Evolutionary conservation across 2,113 vertebrate genomes (phyloP), one percentile per base, ranked within the genome.

Genomic region (Gallinago paraguaiae): DNA sequence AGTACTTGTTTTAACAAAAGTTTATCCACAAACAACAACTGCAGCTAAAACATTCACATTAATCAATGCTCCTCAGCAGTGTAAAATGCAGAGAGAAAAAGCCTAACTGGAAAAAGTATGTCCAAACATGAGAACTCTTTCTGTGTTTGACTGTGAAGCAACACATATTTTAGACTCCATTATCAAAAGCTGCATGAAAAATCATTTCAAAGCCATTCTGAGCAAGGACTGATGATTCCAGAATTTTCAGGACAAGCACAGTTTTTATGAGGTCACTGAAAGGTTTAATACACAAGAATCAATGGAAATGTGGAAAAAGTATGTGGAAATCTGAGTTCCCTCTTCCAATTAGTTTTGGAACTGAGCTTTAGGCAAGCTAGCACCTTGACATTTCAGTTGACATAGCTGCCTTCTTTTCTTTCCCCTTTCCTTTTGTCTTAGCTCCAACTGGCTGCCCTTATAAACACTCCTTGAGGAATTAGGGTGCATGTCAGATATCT

Each of bases 11-110:
- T 98, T 97, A 98, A 98, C 97, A 98, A 98, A 98, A 98, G 98
- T 98, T 98, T 98, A 98, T 98, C 98, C 97, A 98, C 98, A 98
- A 98, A 98, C 97, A 98, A 98, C 97, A 97, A 98, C 94, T 96
- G 80, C 94, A 96, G 97, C 97, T 98, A 98, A 98, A 98, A 98
- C 97, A 98, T 97, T 96, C 97, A 95, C 96, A 96, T 97, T 98
- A 97, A 97, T 97, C 97, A 98, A 93, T 95, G 92, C 90, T 97
- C 94, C 92, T 94, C 11, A 43, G 54, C 57, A 64, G 93, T 79
- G 86, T 72, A 97, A 96, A 97, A 97, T 89, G 76, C 89, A 86
- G 60, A 90, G 91, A 75, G 82, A 90, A 87, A 96, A 93, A 86
- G 82, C 72, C 72, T 51, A 75, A 85, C 71, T 70, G n/a, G 28